These are phyloP conservation scores for Orchesella cincta DNA, from an alignment of 1,140 invertebrate species.

Conservation along the genomic window DNA sequence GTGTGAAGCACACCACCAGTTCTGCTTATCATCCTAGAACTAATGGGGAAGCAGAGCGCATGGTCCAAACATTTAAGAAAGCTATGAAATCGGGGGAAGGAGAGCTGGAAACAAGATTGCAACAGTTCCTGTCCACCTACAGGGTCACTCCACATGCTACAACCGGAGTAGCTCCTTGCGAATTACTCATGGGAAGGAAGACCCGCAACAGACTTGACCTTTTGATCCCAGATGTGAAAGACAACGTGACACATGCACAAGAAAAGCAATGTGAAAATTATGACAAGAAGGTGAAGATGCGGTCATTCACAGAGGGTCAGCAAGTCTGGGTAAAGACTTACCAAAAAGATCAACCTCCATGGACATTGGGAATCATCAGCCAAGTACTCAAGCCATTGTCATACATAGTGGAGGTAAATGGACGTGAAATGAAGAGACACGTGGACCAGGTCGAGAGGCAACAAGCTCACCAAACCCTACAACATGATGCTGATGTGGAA, in stretches of 20 bases:
- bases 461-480: not conserved
- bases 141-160: slow-evolving; percentile 51
- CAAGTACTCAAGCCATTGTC: not conserved
- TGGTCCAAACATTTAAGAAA: slow-evolving; percentile 54
- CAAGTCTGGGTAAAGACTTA: slow-evolving; percentile 22
- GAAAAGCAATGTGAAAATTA: not conserved
- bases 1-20: slow-evolving; percentile 46
- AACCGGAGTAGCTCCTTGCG: slow-evolving; percentile 47
- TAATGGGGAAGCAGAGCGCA: slow-evolving; percentile 53
- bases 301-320: not conserved
- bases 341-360: not conserved
- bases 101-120: slow-evolving; percentile 42
- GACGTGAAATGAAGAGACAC: slow-evolving; percentile 21
- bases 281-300: slow-evolving; percentile 2
- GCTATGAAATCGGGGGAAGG: slow-evolving; percentile 48
- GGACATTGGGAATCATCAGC: not conserved
- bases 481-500: not conserved
- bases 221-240: not conserved
- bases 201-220: slow-evolving; percentile 28
- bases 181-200: slow-evolving; percentile 36
- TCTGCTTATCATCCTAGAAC: slow-evolving; percentile 51
- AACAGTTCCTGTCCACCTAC: slow-evolving; percentile 51
- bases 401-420: slow-evolving; percentile 10
- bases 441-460: slow-evolving; percentile 16
- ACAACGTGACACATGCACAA: not conserved